Evolutionary conservation across 2,797 vertebrate genomes (phyloP).

Genomic region (Mormyrops boulengeri): DNA sequence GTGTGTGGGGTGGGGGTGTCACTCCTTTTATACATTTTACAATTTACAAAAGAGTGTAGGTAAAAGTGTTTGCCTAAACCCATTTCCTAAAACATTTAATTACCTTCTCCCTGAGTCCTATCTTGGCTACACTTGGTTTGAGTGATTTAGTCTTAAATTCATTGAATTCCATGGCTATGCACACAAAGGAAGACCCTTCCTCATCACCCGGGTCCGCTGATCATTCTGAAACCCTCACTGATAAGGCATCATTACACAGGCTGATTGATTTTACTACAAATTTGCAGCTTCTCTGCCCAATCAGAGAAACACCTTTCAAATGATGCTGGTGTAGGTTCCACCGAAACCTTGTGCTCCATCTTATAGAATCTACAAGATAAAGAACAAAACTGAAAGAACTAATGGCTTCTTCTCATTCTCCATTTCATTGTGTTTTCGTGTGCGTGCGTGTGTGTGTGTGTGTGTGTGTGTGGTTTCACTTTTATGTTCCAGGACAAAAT

Average conservation of each 20-base stretch:
- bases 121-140: not conserved
- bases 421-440: not conserved
- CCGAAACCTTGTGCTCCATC: not conserved
- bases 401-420: not conserved
- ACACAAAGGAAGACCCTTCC: not conserved
- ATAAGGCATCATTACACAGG: not conserved
- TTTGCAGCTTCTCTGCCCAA: not conserved
- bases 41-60: slow-evolving; percentile 6
- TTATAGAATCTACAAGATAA: not conserved
- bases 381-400: not conserved
- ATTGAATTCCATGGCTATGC: not conserved
- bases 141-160: not conserved
- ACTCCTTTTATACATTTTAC: not conserved
- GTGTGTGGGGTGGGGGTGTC: not conserved
- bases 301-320: not conserved
- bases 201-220: not conserved
- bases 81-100: not conserved
- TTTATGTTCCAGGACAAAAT: slow-evolving; percentile 39
- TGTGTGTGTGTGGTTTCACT: not conserved
- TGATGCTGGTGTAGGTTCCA: not conserved
- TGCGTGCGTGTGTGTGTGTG: not conserved
- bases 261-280: not conserved
- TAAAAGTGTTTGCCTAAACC: slow-evolving; percentile 1
- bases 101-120: not conserved
- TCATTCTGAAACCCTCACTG: not conserved